Base-by-base conservation (phyloP, 2,888 invertebrate species). In the Pammene aurita region DNA sequence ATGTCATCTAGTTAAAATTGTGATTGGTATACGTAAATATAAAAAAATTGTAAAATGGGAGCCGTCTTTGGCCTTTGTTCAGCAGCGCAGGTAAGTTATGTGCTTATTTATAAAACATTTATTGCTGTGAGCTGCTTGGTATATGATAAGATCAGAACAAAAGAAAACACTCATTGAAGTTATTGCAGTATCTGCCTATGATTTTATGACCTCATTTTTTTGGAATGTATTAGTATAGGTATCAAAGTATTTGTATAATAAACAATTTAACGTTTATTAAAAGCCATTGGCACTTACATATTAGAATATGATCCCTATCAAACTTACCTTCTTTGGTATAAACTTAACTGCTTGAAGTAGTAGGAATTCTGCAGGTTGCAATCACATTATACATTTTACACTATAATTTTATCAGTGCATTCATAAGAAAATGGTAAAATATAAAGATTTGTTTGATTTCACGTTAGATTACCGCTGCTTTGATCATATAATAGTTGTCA, bases 1-100 rank as follows among this genome's bases (percentile, higher is more conserved):
- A 62, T 62, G 50, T 18, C 13, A 16, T 62, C 48, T 62, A 41
- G 50, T 38, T 52, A 52, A 38, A 13, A 11, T 52, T n/a, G 50
- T 26, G 18, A 50, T 62, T 44, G 5, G 16, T 9, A 9, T 2
- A 13, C 14, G 6, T 54, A 52, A 13, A 7, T 13, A 26, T 16
- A 34, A 18, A 52, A 41, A 52, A 41, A 54, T 7, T 44, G 42
- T 7, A 35, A 78, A 64, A 95, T 95, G 95, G 95, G 95, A 75
- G 95, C 95, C 58, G 94, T 94, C 62, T 82, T 95, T 72, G 94
- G 94, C 56, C 85, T 95, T 77, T 94, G 93, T 86, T 93, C 94
- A 73, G 94, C 93, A 74, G 94, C 94, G 60, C 94, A 94, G 93
- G 95, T 95, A 88, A 78, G 72, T 50, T 56, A 66, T 56, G 73